These are phyloP conservation scores for Drosophila diplacantha DNA, from an alignment of 2,888 invertebrate species.

Conservation along the genomic window DNA sequence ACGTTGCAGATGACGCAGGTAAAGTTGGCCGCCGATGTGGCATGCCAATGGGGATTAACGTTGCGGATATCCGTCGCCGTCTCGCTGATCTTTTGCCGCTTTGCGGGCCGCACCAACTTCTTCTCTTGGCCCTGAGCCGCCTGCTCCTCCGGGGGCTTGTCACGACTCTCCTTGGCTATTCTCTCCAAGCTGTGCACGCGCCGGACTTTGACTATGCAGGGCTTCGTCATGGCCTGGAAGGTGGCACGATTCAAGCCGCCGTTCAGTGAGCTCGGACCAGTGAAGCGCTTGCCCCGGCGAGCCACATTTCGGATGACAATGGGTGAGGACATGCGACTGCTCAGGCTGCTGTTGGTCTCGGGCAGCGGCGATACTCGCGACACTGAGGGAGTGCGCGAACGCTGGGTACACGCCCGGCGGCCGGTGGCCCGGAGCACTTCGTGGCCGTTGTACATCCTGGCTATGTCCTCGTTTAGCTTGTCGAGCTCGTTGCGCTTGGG, in stretches of 20 bases:
- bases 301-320: slow-evolving; percentile 38
- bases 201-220: slow-evolving; percentile 5
- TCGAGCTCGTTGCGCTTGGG: slow-evolving; percentile 80
- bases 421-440: slow-evolving; percentile 81
- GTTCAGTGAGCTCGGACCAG: background rate
- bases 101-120: background rate
- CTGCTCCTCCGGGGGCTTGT: no score
- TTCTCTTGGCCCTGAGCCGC: background rate
- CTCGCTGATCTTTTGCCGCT: background rate
- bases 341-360: slow-evolving; percentile 1
- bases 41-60: slow-evolving; percentile 68
- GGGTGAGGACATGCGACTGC: slow-evolving; percentile 9
- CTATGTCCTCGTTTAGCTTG: slow-evolving; percentile 82
- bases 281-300: slow-evolving; percentile 40
- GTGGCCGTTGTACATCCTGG: slow-evolving; percentile 82
- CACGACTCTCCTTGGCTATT: background rate
- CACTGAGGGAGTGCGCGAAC: background rate
- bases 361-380: background rate
- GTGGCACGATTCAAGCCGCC: slow-evolving; percentile 22
- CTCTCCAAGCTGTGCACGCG: background rate
- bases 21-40: slow-evolving; percentile 54
- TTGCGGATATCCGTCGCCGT: slow-evolving; percentile 35
- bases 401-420: slow-evolving; percentile 79
- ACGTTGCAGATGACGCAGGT: slow-evolving; percentile 68
- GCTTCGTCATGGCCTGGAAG: background rate